A percentile compares a stretch with the other conserved stretches of the same genome.
phyloP scores from a whole-genome alignment of 2,797 vertebrate genomes.

The Phoeniculus purpureus region DNA sequence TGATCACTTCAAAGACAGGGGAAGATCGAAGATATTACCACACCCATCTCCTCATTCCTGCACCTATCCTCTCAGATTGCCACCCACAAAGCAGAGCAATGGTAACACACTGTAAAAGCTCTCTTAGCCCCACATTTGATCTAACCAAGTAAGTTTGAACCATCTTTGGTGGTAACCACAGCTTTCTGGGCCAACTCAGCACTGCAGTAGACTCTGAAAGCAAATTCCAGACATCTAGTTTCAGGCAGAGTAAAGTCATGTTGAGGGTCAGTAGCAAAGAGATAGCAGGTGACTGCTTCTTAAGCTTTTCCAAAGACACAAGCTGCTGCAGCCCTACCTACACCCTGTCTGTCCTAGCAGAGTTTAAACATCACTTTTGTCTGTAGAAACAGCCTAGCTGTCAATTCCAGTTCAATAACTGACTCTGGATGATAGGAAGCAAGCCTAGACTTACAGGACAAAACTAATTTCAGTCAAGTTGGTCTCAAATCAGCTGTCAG shows the following conservation, averaged over 20 bases:
- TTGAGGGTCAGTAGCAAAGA: neutral
- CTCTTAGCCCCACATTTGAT: neutral
- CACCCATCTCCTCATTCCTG: slow-evolving; percentile 16
- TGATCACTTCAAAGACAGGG: slow-evolving; percentile 8
- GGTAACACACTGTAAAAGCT: neutral
- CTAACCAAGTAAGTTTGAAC: neutral
- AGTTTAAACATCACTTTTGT: slow-evolving; percentile 9
- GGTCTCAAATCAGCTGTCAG: neutral
- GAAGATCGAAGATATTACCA: slow-evolving; percentile 33
- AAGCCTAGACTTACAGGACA: neutral
- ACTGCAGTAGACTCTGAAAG: neutral
- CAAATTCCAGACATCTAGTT: fast-evolving
- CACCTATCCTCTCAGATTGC: slow-evolving; percentile 7
- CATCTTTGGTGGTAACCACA: neutral
- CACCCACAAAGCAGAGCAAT: slow-evolving; percentile 17
- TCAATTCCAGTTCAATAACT: neutral
- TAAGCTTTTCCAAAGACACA: neutral
- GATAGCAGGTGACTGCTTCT: neutral
- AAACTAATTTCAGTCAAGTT: neutral
- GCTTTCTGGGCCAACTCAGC: neutral
- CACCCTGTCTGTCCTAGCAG: neutral
- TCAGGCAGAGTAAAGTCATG: neutral
- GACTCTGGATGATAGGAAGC: neutral
- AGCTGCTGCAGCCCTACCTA: slow-evolving; percentile 12
- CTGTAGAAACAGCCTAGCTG: neutral